Base-by-base conservation (phyloP, 2,113 vertebrate genomes). In the Balaenoptera acutorostrata region DNA sequence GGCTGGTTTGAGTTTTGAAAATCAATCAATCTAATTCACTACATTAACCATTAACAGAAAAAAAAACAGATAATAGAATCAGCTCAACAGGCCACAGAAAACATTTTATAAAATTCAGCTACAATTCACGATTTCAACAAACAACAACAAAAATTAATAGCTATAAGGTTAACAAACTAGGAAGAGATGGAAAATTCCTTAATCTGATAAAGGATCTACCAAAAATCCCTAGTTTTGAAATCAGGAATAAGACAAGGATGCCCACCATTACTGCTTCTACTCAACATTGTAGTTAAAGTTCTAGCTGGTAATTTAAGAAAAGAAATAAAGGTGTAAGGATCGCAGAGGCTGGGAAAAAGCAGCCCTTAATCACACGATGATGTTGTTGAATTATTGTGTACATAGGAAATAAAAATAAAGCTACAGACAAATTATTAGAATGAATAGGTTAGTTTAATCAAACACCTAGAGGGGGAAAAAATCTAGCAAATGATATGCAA, bases 1-100 rank as follows among this genome's bases (percentile, higher is more conserved):
- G 44, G 23, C 61, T 91, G 41, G 59, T 59, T 93, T 95, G 83
- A 61, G 25, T 82, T 91, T 46, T 92, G 63, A 88, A 94, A 94
- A 80, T 78, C 77, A 83, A 69, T 77, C 7, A 41, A 5, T 68
- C 20, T 80, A 90, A 93, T 87, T 63, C 29, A 88, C 12, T 80
- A 33, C 72, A 78, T 84, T 49, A 88, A 72, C 36, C 36, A 86
- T 33, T 44, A 69, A 81, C 15, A 81, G 80, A 63, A 93, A 93
- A 66, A 49, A 72, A 52, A 93, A 68, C 8, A 49, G n/a, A 46
- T 8, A 63, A 86, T 86, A 5, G 33, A 72, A 86, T 55, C 6
- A n/a, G 39, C 21, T 92, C 66, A 82, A 52, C 27, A 78, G 29
- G 8, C 49, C 72, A 71, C 25, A 96, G 69, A 78, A 83, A 68